phyloP scores from a whole-genome alignment of 2,888 invertebrate species.

The Eumerus sabulonum region DNA sequence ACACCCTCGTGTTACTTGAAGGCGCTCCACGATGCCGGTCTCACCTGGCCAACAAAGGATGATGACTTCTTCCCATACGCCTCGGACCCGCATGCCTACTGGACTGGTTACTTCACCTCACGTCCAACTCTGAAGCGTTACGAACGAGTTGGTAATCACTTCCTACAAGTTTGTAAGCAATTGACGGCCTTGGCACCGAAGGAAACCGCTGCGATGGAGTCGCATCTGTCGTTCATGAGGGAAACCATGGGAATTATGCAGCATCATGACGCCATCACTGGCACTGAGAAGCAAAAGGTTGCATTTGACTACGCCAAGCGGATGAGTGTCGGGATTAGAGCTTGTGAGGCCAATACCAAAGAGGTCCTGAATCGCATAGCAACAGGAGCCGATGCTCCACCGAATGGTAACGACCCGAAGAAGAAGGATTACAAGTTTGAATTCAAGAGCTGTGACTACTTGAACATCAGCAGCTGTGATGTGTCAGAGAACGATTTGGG shows the following conservation, averaged over 20 bases:
- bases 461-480: slow-evolving; percentile 88
- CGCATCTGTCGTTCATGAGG: slow-evolving; percentile 83
- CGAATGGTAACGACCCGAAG: slow-evolving; percentile 26
- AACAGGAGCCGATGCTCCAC: slow-evolving; percentile 56
- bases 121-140: slow-evolving; percentile 89
- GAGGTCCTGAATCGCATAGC: slow-evolving; percentile 69
- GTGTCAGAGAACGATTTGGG: slow-evolving; percentile 82
- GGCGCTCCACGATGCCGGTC: slow-evolving; percentile 85
- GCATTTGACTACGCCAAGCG: slow-evolving; percentile 92
- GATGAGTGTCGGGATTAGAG: slow-evolving; percentile 84
- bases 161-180: slow-evolving; percentile 88
- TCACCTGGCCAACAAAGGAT: slow-evolving; percentile 85
- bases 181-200: slow-evolving; percentile 82
- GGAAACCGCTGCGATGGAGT: slow-evolving; percentile 44
- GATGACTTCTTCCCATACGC: slow-evolving; percentile 97
- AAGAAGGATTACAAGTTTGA: slow-evolving; percentile 70
- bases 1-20: slow-evolving; percentile 92
- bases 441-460: slow-evolving; percentile 81
- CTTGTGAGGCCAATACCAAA: slow-evolving; percentile 51
- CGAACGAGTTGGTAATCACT: slow-evolving; percentile 87
- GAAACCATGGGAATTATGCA: slow-evolving; percentile 84
- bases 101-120: slow-evolving; percentile 96
- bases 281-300: slow-evolving; percentile 92
- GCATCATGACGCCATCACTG: slow-evolving; percentile 93
- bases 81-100: slow-evolving; percentile 90